Conservation (phyloP, 2,113 vertebrate species). For the Ophthalmolycus amberensis region DNA sequence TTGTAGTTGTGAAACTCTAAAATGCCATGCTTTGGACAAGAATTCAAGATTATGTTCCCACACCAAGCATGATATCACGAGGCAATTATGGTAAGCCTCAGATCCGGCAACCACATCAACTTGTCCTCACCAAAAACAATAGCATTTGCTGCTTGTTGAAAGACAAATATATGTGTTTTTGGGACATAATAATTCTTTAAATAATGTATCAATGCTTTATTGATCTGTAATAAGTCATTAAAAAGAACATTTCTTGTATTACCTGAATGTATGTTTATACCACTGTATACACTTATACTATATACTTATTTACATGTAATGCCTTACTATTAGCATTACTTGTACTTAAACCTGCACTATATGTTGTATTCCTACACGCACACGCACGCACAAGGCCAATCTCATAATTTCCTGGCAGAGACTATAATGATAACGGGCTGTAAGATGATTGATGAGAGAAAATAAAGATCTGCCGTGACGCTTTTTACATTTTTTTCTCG, state of each 20-base stretch:
- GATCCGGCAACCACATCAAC: not conserved
- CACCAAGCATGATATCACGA: slow-evolving; percentile 4
- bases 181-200: not conserved
- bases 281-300: not conserved
- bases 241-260: no score
- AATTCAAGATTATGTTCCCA: slow-evolving; percentile 26
- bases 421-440: no score
- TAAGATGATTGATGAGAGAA: not conserved
- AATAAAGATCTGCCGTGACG: not conserved
- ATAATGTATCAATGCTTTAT: not conserved
- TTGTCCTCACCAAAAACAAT: slow-evolving; percentile 1
- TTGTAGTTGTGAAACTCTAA: slow-evolving; percentile 15
- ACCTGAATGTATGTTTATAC: not conserved
- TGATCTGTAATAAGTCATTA: not conserved
- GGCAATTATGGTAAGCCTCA: not conserved
- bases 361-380: no score
- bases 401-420: no score
- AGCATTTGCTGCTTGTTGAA: not conserved
- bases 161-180: not conserved
- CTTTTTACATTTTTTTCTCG: not conserved
- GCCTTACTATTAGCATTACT: no score
- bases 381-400: no score
- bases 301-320: no score
- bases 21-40: slow-evolving; percentile 28
- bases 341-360: no score